phyloP scores from a whole-genome alignment of 2,113 vertebrate genomes.

The Lepidothrix coronata region DNA sequence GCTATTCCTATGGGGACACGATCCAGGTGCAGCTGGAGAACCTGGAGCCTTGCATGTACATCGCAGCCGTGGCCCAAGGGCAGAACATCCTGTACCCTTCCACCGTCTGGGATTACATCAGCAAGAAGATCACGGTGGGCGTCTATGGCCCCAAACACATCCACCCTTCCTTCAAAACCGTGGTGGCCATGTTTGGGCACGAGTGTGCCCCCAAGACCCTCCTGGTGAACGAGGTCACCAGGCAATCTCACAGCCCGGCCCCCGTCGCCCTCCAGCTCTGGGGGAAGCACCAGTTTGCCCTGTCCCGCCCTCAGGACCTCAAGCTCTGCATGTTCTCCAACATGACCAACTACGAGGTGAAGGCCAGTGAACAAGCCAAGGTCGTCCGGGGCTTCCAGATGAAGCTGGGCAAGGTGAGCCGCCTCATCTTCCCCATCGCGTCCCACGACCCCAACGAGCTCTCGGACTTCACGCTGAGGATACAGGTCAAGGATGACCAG shows the following conservation, averaged over 20 bases:
- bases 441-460: slow-evolving; percentile 82
- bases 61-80: slow-evolving; percentile 84
- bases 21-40: slow-evolving; percentile 89
- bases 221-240: slow-evolving; percentile 85
- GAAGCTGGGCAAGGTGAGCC: slow-evolving; percentile 91
- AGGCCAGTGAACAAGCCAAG: slow-evolving; percentile 80
- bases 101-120: slow-evolving; percentile 92
- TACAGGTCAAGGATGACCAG: slow-evolving; percentile 89
- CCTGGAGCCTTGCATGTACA: slow-evolving; percentile 93
- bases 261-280: slow-evolving; percentile 91
- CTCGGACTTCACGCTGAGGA: slow-evolving; percentile 88
- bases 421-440: slow-evolving; percentile 85
- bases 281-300: slow-evolving; percentile 92
- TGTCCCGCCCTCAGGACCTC: slow-evolving; percentile 88
- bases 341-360: slow-evolving; percentile 91
- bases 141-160: slow-evolving; percentile 96
- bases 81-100: slow-evolving; percentile 79
- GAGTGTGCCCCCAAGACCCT: slow-evolving; percentile 93
- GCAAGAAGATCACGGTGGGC: slow-evolving; percentile 89
- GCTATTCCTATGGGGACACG: slow-evolving; percentile 83
- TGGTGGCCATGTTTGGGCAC: slow-evolving; percentile 92
- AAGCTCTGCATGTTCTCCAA: slow-evolving; percentile 90
- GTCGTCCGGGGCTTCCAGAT: slow-evolving; percentile 90
- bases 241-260: slow-evolving; percentile 76
- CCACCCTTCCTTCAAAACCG: slow-evolving; percentile 94